Conservation (phyloP, 1,140 invertebrate species). For the Lepidotrigona ventralis region DNA sequence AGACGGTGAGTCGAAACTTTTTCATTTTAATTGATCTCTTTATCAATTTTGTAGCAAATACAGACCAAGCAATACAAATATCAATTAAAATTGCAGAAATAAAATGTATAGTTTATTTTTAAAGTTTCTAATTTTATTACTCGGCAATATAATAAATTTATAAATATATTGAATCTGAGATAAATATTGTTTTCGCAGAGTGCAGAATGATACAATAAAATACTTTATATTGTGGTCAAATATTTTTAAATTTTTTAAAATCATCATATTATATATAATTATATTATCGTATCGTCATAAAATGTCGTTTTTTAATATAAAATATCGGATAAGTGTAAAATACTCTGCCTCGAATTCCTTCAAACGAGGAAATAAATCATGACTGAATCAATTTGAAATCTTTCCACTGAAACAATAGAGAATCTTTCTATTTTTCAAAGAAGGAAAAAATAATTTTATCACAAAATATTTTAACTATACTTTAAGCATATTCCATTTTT, state of each 20-base stretch:
- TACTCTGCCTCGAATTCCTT: no score
- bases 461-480: not conserved
- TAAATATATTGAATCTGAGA: not conserved
- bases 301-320: no score
- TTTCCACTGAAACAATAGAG: no score
- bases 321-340: no score
- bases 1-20: not conserved
- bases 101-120: not conserved
- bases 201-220: not conserved
- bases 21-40: not conserved
- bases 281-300: no score
- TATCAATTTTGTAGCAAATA: not conserved
- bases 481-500: not conserved
- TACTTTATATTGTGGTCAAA: not conserved
- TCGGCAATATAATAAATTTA: no score
- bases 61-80: not conserved
- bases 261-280: no score
- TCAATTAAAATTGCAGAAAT: not conserved
- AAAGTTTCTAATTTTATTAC: not conserved
- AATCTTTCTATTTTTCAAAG: no score
- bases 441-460: no score
- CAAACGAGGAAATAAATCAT: no score
- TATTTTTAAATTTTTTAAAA: not conserved
- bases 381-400: no score
- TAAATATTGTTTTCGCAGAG: not conserved